Percentiles rank a stretch among this genome's conserved stretches.
Evolutionary conservation across 2,888 invertebrate genomes (phyloP).

Genomic region (Pristionchus entomophagus): DNA sequence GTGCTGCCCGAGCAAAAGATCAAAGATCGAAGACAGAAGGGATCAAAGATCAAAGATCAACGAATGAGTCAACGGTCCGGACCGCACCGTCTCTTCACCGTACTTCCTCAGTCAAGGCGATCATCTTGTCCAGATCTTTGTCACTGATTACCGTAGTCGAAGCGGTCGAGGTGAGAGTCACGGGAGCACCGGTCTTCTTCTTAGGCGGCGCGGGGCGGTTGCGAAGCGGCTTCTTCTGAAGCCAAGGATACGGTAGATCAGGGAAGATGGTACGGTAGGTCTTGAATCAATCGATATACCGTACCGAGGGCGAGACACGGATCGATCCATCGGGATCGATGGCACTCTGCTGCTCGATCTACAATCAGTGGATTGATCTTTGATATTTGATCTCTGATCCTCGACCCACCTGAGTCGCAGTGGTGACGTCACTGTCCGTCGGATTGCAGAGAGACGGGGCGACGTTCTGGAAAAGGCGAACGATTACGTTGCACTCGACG

Average conservation of each 20-base stretch:
- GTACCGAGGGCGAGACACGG: not conserved
- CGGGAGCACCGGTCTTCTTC: not conserved
- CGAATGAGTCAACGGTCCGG: not conserved
- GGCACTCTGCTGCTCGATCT: not conserved
- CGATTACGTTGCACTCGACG: not conserved
- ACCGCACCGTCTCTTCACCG: slow-evolving; percentile 1
- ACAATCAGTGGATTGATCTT: not conserved
- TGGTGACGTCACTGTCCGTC: not conserved
- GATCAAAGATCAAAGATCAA: not conserved
- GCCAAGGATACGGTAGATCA: not conserved
- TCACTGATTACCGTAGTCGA: slow-evolving; percentile 39
- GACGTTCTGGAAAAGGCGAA: not conserved
- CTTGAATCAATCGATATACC: not conserved
- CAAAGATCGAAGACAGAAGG: not conserved
- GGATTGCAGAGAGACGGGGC: slow-evolving; percentile 1
- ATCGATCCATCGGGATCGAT: not conserved
- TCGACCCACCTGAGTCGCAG: not conserved
- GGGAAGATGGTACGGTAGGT: too few relatives aligned
- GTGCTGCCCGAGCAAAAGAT: not conserved
- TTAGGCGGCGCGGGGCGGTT: not conserved
- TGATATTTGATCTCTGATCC: not conserved
- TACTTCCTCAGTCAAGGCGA: not conserved
- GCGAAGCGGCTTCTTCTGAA: not conserved
- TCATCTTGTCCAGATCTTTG: not conserved
- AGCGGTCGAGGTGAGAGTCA: not conserved